phyloP scores from a whole-genome alignment of 2,888 invertebrate species.

The Amiota mariae region DNA sequence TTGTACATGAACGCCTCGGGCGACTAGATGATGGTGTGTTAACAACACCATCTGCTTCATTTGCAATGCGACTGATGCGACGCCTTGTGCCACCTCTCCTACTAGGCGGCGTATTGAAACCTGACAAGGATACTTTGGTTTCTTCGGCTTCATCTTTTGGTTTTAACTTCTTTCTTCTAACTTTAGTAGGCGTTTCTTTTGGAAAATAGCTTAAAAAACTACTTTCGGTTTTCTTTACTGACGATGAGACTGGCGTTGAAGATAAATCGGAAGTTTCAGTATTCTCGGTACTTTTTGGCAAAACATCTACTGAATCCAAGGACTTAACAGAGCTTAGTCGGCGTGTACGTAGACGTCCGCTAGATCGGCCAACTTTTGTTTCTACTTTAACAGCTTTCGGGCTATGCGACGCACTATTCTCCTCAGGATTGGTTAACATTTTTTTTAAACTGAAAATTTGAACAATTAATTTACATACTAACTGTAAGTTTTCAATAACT shows the following conservation, averaged over 20 bases:
- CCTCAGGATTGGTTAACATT: slow-evolving; percentile 60
- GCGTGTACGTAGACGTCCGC: slow-evolving; percentile 48
- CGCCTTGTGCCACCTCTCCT: slow-evolving; percentile 46
- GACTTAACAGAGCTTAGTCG: slow-evolving; percentile 54
- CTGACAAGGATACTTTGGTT: too few species aligned
- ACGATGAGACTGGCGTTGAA: slow-evolving; percentile 76
- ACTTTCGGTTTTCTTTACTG: slow-evolving; percentile 76
- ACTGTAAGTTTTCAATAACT: slow-evolving; percentile 24
- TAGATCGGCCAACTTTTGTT: slow-evolving; percentile 50
- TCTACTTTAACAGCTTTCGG: slow-evolving; percentile 17
- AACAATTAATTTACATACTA: background rate
- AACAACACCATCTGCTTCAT: background rate
- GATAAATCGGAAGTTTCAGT: slow-evolving; percentile 74
- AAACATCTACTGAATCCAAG: slow-evolving; percentile 30
- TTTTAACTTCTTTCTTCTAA: background rate
- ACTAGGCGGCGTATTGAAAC: slow-evolving; percentile 21
- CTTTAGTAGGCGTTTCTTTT: slow-evolving; percentile 60
- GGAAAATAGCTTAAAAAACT: slow-evolving; percentile 78
- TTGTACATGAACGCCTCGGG: slow-evolving; percentile 66
- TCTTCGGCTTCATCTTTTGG: too few species aligned
- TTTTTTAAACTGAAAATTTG: slow-evolving; percentile 62
- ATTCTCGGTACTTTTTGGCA: slow-evolving; percentile 38
- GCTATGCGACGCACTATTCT: slow-evolving; percentile 21
- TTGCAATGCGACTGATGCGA: slow-evolving; percentile 39
- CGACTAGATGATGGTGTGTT: slow-evolving; percentile 58